Percentiles rank a stretch among this genome's conserved stretches.
Conservation (phyloP, 1,140 invertebrate species). For the Meloidogyne hapla region DNA sequence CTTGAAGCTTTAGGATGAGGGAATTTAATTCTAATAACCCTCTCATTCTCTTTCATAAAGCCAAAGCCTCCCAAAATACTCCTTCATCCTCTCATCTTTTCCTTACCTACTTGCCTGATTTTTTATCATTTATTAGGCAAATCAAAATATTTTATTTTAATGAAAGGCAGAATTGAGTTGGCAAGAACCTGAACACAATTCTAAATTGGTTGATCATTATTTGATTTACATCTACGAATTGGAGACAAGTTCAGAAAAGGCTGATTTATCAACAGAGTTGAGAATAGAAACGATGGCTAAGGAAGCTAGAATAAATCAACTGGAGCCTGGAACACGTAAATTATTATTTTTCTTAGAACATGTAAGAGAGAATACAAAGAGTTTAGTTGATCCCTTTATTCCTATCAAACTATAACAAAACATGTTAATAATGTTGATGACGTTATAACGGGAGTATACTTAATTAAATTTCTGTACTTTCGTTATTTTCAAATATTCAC, state of each 20-base stretch:
- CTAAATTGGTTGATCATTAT: conserved; percentile 26
- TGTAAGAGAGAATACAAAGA: not conserved
- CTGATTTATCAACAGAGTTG: conserved; percentile 13
- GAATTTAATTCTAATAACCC: too few species aligned
- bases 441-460: too few species aligned
- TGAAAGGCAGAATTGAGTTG: conserved; percentile 22
- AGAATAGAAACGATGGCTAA: conserved; percentile 8
- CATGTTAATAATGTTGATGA: too few species aligned
- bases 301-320: not conserved
- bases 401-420: not conserved
- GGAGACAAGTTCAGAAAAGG: not conserved
- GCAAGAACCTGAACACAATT: conserved; percentile 24
- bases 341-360: not conserved
- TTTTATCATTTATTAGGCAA: too few species aligned
- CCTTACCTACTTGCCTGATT: too few species aligned
- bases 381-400: too few species aligned
- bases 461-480: too few species aligned
- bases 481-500: too few species aligned
- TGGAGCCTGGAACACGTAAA: conserved; percentile 25
- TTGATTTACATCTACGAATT: conserved; percentile 23
- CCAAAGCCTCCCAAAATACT: too few species aligned
- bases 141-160: not conserved
- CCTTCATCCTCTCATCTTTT: too few species aligned
- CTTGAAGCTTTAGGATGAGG: too few species aligned
- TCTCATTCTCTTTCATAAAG: too few species aligned